Evolutionary conservation across 2,113 vertebrate genomes (phyloP).

Genomic region (Plecotus auritus): DNA sequence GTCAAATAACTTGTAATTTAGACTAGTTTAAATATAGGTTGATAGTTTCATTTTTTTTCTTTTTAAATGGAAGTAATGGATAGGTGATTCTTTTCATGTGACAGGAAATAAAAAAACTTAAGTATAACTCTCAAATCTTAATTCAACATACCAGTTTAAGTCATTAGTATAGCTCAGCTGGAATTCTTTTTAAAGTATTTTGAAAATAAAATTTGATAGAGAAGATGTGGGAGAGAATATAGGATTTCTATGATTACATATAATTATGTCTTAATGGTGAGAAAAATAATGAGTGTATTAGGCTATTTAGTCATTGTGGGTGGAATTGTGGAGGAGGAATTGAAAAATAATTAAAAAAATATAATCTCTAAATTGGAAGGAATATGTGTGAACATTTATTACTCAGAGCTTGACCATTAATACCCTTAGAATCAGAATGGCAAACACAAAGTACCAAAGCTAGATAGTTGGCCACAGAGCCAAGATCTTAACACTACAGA

Average conservation of each 20-base stretch:
- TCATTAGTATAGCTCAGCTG: background rate
- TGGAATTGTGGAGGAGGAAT: background rate
- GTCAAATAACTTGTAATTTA: background rate
- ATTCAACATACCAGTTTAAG: background rate
- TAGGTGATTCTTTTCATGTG: background rate
- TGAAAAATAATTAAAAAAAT: background rate
- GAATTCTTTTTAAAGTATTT: constrained; percentile 40
- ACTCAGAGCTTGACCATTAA: background rate
- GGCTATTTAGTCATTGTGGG: background rate
- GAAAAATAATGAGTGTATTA: background rate
- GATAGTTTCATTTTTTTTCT: background rate
- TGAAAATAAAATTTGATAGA: constrained; percentile 26
- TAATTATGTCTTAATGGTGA: background rate
- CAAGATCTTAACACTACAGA: background rate
- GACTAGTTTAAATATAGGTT: background rate
- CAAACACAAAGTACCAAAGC: background rate
- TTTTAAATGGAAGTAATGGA: constrained; percentile 8
- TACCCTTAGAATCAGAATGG: background rate
- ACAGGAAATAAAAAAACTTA: background rate
- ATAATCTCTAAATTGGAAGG: background rate
- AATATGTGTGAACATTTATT: background rate
- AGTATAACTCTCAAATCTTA: background rate
- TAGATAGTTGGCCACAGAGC: background rate
- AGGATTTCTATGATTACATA: background rate
- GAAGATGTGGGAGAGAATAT: background rate